Evolutionary conservation across 2,888 invertebrate species (phyloP).

Genomic region (Deilephila elpenor): DNA sequence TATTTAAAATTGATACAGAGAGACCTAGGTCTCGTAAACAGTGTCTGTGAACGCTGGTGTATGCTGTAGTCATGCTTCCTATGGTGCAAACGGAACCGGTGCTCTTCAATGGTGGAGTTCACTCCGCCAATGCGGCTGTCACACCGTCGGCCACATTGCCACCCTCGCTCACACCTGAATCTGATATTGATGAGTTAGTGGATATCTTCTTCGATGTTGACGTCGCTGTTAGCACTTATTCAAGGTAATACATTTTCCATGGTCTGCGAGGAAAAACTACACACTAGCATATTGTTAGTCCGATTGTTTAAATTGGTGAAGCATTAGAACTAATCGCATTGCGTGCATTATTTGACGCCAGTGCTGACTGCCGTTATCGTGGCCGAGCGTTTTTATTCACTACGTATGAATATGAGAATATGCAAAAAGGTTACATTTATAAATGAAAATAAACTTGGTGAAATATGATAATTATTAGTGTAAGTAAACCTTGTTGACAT

Average conservation of each 20-base stretch:
- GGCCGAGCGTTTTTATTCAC: neutral
- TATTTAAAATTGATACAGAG: constrained; percentile 66
- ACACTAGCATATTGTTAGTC: neutral
- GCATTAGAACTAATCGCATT: constrained; percentile 9
- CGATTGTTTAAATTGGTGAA: neutral
- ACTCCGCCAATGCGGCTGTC: constrained; percentile 67
- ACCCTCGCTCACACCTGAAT: constrained; percentile 77
- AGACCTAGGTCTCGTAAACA: constrained; percentile 62
- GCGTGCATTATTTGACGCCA: constrained; percentile 19
- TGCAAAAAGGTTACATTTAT: neutral
- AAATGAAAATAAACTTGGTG: neutral
- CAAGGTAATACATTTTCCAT: constrained; percentile 64
- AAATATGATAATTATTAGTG: neutral
- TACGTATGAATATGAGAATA: neutral
- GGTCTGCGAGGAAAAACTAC: neutral
- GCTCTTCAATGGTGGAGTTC: constrained; percentile 74
- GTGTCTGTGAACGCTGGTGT: constrained; percentile 66
- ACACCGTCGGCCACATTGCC: constrained; percentile 76
- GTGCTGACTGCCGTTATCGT: neutral
- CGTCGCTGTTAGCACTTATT: constrained; percentile 74
- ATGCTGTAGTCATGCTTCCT: constrained; percentile 77
- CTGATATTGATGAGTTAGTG: constrained; percentile 77
- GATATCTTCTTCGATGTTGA: constrained; percentile 82
- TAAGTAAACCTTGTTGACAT: neutral
- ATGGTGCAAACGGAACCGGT: constrained; percentile 79